Conservation (phyloP, 1,140 invertebrate species). For the Thaumatotibia leucotreta region DNA sequence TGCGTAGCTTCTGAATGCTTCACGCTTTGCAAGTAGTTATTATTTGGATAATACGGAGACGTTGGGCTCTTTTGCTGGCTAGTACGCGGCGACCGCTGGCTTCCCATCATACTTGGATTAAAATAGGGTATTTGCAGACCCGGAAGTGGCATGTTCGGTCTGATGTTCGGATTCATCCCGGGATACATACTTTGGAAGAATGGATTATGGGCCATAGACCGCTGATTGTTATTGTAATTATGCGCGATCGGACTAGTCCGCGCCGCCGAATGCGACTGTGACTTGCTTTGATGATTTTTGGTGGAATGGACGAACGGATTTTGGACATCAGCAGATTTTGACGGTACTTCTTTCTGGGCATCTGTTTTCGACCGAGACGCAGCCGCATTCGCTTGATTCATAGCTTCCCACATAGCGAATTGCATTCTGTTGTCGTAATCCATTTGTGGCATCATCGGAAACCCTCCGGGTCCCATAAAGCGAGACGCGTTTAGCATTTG, state of each 20-base stretch:
- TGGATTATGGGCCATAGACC: slow-evolving; percentile 49
- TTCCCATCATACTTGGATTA: slow-evolving; percentile 58
- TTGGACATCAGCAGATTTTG: slow-evolving; percentile 61
- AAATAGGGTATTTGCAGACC: slow-evolving; percentile 71
- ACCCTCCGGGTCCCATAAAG: slow-evolving; percentile 63
- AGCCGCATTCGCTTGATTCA: slow-evolving; percentile 74
- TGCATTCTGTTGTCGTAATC: slow-evolving; percentile 80
- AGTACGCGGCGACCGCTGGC: slow-evolving; percentile 54
- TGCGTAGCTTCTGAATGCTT: slow-evolving; percentile 50
- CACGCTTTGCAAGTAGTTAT: slow-evolving; percentile 61
- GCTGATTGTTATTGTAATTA: slow-evolving; percentile 54
- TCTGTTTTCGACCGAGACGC: slow-evolving; percentile 50
- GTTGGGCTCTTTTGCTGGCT: slow-evolving; percentile 63
- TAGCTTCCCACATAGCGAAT: slow-evolving; percentile 80
- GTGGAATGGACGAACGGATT: slow-evolving; percentile 70
- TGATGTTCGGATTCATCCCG: slow-evolving; percentile 51
- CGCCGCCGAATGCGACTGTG: slow-evolving; percentile 60
- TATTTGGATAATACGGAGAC: slow-evolving; percentile 65
- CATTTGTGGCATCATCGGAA: slow-evolving; percentile 70
- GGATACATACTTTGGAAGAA: slow-evolving; percentile 63
- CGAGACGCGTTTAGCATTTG: slow-evolving; percentile 71
- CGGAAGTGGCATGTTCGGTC: slow-evolving; percentile 57
- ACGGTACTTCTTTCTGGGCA: slow-evolving; percentile 47
- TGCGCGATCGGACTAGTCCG: slow-evolving; percentile 69
- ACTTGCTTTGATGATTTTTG: slow-evolving; percentile 57